Conservation (phyloP, 2,888 invertebrate genomes). For the Thymelicus acteon region DNA sequence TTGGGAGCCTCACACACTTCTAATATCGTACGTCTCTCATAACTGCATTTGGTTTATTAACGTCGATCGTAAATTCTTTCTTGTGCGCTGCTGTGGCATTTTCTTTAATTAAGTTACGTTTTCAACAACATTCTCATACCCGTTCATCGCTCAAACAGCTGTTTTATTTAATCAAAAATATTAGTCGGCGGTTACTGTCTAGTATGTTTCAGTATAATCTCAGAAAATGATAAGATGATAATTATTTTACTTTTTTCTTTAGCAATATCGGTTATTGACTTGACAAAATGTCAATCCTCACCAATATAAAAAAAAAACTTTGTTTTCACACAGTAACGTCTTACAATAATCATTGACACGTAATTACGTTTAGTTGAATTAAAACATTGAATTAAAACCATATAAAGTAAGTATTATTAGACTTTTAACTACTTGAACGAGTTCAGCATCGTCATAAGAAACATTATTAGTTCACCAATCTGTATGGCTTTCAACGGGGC, state of each 20-base stretch:
- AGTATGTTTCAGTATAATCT: too few species aligned
- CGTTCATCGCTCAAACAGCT: not conserved
- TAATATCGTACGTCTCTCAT: slow-evolving; percentile 2
- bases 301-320: too few species aligned
- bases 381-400: too few species aligned
- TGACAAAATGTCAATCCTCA: too few species aligned
- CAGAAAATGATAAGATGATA: too few species aligned
- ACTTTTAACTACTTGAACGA: not conserved
- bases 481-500: slow-evolving; percentile 17
- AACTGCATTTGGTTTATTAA: slow-evolving; percentile 26
- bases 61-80: slow-evolving; percentile 30
- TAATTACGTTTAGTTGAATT: too few species aligned
- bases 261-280: too few species aligned
- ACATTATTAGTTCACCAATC: not conserved
- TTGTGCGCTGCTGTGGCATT: not conserved
- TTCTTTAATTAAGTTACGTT: slow-evolving; percentile 24
- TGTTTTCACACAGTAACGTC: too few species aligned
- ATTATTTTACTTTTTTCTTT: too few species aligned
- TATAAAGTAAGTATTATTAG: not conserved
- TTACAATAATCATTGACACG: too few species aligned
- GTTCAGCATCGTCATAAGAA: not conserved
- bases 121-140: slow-evolving; percentile 9
- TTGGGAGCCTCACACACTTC: slow-evolving; percentile 14
- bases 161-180: not conserved
- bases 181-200: not conserved